phyloP scores from a whole-genome alignment of 2,888 invertebrate genomes.

The Sphaerophoria taeniata region DNA sequence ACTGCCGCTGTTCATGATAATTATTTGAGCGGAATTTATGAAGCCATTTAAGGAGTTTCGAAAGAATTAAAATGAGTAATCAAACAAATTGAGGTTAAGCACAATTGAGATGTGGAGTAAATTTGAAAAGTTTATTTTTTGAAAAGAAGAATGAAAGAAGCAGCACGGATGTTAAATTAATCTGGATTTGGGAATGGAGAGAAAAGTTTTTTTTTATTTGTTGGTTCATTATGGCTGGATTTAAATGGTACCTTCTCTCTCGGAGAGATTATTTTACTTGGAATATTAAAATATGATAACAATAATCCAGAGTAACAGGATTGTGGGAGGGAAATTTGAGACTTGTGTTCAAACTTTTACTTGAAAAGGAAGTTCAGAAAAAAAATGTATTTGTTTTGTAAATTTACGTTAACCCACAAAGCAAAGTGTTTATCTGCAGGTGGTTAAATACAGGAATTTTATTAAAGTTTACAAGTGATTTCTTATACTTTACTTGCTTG shows the following conservation, averaged over 20 bases:
- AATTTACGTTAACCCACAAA: too few species aligned
- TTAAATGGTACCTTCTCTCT: background rate
- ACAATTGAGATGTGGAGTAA: conserved; percentile 15
- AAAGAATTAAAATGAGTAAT: conserved; percentile 50
- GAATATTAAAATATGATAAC: background rate
- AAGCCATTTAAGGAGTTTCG: conserved; percentile 43
- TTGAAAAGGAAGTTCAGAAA: too few species aligned
- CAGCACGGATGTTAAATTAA: conserved; percentile 4
- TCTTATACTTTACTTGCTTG: too few species aligned
- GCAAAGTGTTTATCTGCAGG: too few species aligned
- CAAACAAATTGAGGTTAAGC: conserved; percentile 46
- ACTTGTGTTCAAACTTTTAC: too few species aligned
- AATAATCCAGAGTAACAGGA: too few species aligned
- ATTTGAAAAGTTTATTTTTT: conserved; percentile 14
- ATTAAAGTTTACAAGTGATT: too few species aligned
- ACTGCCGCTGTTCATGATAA: conserved; percentile 51
- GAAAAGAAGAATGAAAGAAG: background rate
- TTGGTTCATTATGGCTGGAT: background rate
- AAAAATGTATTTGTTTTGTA: too few species aligned
- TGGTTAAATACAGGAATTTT: too few species aligned
- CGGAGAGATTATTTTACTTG: background rate
- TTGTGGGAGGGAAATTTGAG: too few species aligned
- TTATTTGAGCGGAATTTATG: conserved; percentile 67
- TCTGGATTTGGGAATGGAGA: background rate
- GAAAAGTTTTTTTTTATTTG: background rate